Percentiles rank a stretch among this genome's conserved stretches.
phyloP scores from a whole-genome alignment of 1,140 invertebrate genomes.

The Goniozus legneri region DNA sequence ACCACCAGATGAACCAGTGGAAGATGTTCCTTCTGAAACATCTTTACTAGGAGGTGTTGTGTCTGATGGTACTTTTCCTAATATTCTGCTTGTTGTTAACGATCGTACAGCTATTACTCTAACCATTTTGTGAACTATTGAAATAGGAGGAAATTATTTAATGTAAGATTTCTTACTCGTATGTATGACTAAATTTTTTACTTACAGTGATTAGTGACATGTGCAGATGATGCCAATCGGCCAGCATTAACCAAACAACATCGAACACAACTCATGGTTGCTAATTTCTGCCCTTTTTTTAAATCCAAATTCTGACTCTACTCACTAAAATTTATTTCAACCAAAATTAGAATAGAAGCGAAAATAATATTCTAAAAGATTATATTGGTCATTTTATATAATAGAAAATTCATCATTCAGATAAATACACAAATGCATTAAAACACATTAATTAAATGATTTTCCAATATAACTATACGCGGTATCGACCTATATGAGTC shows the following conservation, averaged over 20 bases:
- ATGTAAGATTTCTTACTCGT: not conserved
- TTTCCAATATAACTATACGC: too few relatives aligned
- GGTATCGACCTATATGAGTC: too few relatives aligned
- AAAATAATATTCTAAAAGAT: too few relatives aligned
- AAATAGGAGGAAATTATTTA: constrained; percentile 12
- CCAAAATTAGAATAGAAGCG: too few relatives aligned
- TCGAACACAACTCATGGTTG: constrained; percentile 48
- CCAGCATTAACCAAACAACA: constrained; percentile 48
- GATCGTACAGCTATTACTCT: constrained; percentile 41
- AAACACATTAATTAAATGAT: too few relatives aligned
- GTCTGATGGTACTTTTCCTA: constrained; percentile 44
- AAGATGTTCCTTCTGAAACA: constrained; percentile 17
- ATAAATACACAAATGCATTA: too few relatives aligned
- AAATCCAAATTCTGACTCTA: too few relatives aligned
- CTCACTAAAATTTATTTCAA: too few relatives aligned
- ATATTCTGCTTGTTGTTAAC: constrained; percentile 30
- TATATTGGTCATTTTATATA: too few relatives aligned
- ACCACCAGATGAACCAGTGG: constrained; percentile 27
- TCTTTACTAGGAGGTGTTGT: constrained; percentile 45
- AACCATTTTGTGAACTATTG: constrained; percentile 46
- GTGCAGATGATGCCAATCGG: constrained; percentile 44
- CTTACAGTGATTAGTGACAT: constrained; percentile 47
- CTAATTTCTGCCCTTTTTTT: too few relatives aligned
- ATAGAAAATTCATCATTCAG: too few relatives aligned
- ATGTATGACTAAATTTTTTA: constrained; percentile 9